Conservation (phyloP, 2,113 vertebrate genomes). For the Struthidea cinerea region DNA sequence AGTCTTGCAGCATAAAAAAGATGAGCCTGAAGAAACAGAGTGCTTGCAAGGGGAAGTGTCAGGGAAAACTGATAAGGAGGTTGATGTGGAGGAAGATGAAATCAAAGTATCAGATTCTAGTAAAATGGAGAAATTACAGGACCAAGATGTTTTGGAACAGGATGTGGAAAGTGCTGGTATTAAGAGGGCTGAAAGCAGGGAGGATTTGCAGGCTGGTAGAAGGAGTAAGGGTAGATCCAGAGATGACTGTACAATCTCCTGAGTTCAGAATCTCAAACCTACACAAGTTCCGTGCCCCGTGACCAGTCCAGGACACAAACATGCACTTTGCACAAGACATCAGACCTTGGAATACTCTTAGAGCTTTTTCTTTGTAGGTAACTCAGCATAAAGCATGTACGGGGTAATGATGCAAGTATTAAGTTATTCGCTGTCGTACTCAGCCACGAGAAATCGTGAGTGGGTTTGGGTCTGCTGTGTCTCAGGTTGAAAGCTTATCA, state of each 20-base stretch:
- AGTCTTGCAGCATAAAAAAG: not conserved
- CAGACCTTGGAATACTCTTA: not conserved
- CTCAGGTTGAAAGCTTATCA: not conserved
- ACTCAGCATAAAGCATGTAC: not conserved
- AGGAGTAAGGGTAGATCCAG: conserved; percentile 79
- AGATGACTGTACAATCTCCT: conserved; percentile 88
- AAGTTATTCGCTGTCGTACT: not conserved
- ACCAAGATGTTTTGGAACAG: not conserved
- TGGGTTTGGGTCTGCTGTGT: not conserved
- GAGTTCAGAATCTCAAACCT: not conserved
- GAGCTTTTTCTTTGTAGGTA: not conserved
- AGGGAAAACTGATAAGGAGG: not conserved
- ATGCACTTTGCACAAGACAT: not conserved
- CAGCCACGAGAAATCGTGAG: not conserved
- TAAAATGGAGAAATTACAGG: not conserved
- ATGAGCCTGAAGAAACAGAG: not conserved
- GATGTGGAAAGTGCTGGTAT: not conserved
- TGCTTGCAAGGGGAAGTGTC: not conserved
- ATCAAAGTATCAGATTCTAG: not conserved
- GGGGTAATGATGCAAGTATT: not conserved
- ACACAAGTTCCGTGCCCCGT: not conserved
- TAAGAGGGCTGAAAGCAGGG: not conserved
- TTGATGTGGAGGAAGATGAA: not conserved
- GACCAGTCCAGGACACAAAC: not conserved
- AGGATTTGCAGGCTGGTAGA: conserved; percentile 56